Evolutionary conservation across 2,113 vertebrate genomes (phyloP).

Genomic region (Rutilus rutilus): DNA sequence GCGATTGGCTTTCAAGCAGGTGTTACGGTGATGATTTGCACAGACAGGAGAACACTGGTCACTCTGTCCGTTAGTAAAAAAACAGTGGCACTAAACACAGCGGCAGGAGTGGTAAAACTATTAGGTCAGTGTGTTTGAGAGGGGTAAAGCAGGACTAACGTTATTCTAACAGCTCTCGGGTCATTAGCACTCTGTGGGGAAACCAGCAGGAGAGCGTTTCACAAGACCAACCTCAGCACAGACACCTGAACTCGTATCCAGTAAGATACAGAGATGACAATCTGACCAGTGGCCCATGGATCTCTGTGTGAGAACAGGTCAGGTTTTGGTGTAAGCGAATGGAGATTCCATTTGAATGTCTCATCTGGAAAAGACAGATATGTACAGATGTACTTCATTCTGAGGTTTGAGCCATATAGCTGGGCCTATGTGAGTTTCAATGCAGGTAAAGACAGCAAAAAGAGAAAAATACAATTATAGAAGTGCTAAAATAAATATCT

Average conservation of each 20-base stretch:
- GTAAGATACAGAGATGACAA: not conserved
- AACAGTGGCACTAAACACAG: conserved; percentile 62
- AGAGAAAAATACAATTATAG: not conserved
- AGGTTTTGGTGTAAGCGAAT: not conserved
- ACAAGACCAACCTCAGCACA: conserved; percentile 43
- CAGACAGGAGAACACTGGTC: conserved; percentile 60
- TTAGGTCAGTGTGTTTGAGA: conserved; percentile 59
- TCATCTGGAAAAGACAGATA: not conserved
- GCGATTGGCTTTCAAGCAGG: conserved; percentile 43
- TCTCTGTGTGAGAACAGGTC: conserved; percentile 15
- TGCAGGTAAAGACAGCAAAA: not conserved
- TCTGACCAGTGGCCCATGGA: not conserved
- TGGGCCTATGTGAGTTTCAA: not conserved
- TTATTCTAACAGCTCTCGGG: conserved; percentile 69
- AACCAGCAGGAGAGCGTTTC: conserved; percentile 63
- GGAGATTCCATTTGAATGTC: not conserved
- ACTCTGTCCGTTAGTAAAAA: conserved; percentile 58
- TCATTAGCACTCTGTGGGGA: conserved; percentile 75
- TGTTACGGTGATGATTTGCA: conserved; percentile 67
- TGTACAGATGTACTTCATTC: not conserved
- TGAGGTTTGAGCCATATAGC: not conserved
- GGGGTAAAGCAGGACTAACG: conserved; percentile 56
- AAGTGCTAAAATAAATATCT: not conserved
- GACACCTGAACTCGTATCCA: conserved; percentile 65
- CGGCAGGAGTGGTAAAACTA: conserved; percentile 75